Conservation (phyloP, 1,140 invertebrate species). For the Saccostrea cuccullata region DNA sequence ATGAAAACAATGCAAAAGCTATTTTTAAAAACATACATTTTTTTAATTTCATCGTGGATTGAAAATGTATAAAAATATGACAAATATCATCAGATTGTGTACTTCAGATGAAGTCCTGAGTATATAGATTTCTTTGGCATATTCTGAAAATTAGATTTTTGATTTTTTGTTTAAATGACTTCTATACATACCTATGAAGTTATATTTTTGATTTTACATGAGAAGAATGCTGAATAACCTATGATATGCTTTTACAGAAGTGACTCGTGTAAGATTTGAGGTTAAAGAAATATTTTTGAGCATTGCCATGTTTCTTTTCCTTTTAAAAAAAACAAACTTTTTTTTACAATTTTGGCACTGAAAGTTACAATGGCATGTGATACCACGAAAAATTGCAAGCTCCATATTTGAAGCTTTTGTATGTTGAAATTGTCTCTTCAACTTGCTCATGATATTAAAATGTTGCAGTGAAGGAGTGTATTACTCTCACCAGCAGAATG, state of each 20-base stretch:
- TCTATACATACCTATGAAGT: background rate
- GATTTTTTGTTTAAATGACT: background rate
- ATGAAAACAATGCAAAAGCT: background rate
- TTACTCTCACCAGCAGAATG: background rate
- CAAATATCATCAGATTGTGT: background rate
- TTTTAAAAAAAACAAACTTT: too few species aligned
- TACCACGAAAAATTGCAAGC: background rate
- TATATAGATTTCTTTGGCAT: background rate
- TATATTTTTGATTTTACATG: background rate
- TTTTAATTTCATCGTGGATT: background rate
- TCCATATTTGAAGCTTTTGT: background rate
- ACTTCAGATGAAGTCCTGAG: background rate
- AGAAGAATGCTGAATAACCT: background rate
- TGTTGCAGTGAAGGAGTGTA: background rate
- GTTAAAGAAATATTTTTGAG: background rate
- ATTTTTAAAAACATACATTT: background rate
- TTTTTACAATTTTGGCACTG: constrained; percentile 11
- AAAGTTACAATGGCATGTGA: background rate
- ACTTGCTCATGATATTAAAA: background rate
- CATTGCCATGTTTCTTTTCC: background rate
- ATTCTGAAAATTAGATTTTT: background rate
- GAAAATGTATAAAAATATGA: background rate
- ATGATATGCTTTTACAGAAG: background rate
- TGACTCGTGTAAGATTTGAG: background rate
- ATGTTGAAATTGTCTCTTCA: too few species aligned